Conservation (phyloP, 1,140 invertebrate species). For the Pogonognathellus flavescens region DNA sequence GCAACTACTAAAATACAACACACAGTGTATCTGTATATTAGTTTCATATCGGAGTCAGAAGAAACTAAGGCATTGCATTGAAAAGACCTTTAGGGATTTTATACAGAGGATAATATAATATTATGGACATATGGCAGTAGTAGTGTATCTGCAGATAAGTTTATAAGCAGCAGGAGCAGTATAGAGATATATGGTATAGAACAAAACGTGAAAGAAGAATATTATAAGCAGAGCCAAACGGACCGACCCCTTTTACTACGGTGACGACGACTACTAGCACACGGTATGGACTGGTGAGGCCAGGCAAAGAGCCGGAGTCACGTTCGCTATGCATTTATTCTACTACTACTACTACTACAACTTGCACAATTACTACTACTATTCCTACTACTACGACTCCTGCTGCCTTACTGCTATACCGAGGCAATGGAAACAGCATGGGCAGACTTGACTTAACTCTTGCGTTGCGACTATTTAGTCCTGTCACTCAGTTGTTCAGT, state of each 20-base stretch:
- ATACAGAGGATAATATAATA: too few species aligned
- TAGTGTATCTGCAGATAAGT: too few species aligned
- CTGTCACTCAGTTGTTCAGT: constrained; percentile 52
- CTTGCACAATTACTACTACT: neutral
- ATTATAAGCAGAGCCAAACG: constrained; percentile 3
- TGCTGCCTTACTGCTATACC: neutral
- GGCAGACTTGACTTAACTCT: constrained; percentile 8
- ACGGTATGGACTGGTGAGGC: neutral
- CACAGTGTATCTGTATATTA: too few species aligned
- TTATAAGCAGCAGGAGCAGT: neutral
- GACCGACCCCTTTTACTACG: constrained; percentile 34
- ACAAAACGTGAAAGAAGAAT: neutral
- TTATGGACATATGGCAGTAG: too few species aligned
- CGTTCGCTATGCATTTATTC: neutral
- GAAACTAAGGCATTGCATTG: too few species aligned
- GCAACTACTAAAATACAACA: too few species aligned
- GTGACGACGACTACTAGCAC: neutral
- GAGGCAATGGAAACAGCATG: constrained; percentile 23
- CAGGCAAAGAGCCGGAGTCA: neutral
- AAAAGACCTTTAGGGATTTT: too few species aligned
- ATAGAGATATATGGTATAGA: constrained; percentile 9
- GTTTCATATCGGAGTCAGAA: too few species aligned
- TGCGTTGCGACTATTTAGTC: constrained; percentile 42
- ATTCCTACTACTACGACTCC: neutral
- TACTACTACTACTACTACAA: neutral